Evolutionary conservation across 2,888 invertebrate genomes (phyloP), one percentile per base, ranked within the genome.

Genomic region (Macrosoma leucophasiata): DNA sequence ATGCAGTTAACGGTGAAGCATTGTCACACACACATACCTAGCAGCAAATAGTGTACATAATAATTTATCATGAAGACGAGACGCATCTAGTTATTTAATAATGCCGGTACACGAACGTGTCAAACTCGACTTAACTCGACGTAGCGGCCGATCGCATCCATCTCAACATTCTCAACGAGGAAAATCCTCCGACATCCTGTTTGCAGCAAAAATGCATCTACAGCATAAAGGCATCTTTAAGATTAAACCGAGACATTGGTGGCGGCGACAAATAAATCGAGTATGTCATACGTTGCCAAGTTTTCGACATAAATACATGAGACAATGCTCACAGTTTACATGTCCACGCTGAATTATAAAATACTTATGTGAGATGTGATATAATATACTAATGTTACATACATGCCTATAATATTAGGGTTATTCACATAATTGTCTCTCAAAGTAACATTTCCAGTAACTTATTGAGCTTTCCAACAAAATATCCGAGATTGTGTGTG

Each of bases 111-210:
- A 21, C 15, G 34, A 36, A 50, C 48, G 48, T 44, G 44, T 45
- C 53, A 57, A 62, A 46, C 44, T n/a, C n/a, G n/a, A n/a, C n/a
- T n/a, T n/a, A n/a, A n/a, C 55, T 52, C 46, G 47, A 40, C 46
- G 41, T 46, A 42, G 44, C 47, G 51, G 38, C 48, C 41, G 47
- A 39, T 43, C 46, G 42, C n/a, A n/a, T 38, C 47, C 57, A 55
- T 47, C 53, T 46, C 55, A 47, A 71, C 52, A 57, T 55, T 47
- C 53, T 46, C 55, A 47, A 71, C 52, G 58, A 76, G 76, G 75
- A 79, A 76, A 78, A 77, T 66, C 59, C 54, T 59, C 50, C 55
- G 37, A 65, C 61, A 71, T 74, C 72, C 74, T 74, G 73, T 71
- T 75, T 58, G 55, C 47, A 58, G 60, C 60, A 60, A 48, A 52